A percentile compares a stretch with the other conserved stretches of the same genome.
These are phyloP conservation scores for Pampus argenteus DNA, from an alignment of 2,797 vertebrate species.

Conservation along the genomic window DNA sequence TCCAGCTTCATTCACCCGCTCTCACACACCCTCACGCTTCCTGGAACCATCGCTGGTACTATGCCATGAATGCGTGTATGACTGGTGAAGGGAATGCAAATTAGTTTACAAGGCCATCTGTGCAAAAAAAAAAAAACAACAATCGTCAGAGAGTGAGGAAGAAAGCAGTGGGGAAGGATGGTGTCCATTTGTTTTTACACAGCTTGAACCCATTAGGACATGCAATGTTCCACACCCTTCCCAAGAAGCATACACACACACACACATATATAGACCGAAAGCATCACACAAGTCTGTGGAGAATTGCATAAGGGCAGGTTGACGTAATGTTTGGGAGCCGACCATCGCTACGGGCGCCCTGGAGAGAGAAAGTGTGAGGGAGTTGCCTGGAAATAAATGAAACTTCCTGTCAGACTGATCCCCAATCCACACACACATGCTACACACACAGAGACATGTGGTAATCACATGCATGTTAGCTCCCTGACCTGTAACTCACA, in stretches of 20 bases:
- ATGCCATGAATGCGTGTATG: slow-evolving; percentile 32
- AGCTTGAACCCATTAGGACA: slow-evolving; percentile 78
- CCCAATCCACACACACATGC: slow-evolving; percentile 6
- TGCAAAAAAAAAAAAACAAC: slow-evolving; percentile 23
- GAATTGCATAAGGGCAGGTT: slow-evolving; percentile 68
- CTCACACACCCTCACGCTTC: slow-evolving; percentile 56
- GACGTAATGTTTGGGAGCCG: slow-evolving; percentile 68
- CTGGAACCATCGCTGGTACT: slow-evolving; percentile 38
- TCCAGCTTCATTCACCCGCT: slow-evolving; percentile 58
- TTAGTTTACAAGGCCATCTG: slow-evolving; percentile 45
- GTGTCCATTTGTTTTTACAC: slow-evolving; percentile 61
- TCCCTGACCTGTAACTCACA: slow-evolving; percentile 3
- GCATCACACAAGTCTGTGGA: slow-evolving; percentile 54
- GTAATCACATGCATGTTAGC: slow-evolving; percentile 10
- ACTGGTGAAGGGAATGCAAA: slow-evolving; percentile 28
- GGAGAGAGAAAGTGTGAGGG: slow-evolving; percentile 56
- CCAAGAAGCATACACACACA: slow-evolving; percentile 38
- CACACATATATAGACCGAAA: slow-evolving; percentile 27
- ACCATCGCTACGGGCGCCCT: slow-evolving; percentile 32
- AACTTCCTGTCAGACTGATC: slow-evolving; percentile 35
- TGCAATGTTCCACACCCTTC: slow-evolving; percentile 70
- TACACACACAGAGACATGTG: slow-evolving; percentile 11
- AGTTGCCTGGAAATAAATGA: slow-evolving; percentile 56
- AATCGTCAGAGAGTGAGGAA: slow-evolving; percentile 7
- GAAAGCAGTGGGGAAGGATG: slow-evolving; percentile 24